These are phyloP conservation scores for Zapus hudsonius DNA, from an alignment of 2,113 vertebrate species.

Conservation along the genomic window DNA sequence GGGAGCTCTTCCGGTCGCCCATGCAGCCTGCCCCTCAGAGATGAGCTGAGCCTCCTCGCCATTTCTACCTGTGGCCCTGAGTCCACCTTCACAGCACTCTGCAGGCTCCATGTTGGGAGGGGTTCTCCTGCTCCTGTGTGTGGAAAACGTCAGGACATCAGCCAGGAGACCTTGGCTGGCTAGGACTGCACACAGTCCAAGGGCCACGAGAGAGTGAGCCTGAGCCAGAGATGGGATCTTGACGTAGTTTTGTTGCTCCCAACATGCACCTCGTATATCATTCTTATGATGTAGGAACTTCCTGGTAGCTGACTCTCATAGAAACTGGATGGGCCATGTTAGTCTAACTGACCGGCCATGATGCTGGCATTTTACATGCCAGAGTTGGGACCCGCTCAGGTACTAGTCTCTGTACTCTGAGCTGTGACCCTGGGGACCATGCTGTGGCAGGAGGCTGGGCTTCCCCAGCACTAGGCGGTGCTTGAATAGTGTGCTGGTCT, in stretches of 20 bases:
- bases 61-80: not conserved
- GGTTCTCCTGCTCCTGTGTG: not conserved
- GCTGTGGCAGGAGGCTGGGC: not conserved
- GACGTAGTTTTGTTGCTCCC: too few relatives aligned
- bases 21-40: not conserved
- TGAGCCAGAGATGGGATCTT: too few relatives aligned
- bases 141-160: not conserved
- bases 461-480: fast-evolving
- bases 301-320: not conserved
- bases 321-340: fast-evolving
- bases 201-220: too few relatives aligned
- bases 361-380: not conserved
- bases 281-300: not conserved
- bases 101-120: fast-evolving
- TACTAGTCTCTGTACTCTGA: fast-evolving
- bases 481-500: not conserved
- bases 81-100: not conserved
- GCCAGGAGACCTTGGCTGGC: not conserved
- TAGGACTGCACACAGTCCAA: not conserved
- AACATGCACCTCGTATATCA: too few relatives aligned
- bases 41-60: fast-evolving
- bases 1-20: not conserved
- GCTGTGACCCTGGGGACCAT: not conserved
- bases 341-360: fast-evolving
- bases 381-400: too few relatives aligned